Base-by-base conservation (phyloP, 2,113 vertebrate genomes). In the Syngnathoides biaculeatus region DNA sequence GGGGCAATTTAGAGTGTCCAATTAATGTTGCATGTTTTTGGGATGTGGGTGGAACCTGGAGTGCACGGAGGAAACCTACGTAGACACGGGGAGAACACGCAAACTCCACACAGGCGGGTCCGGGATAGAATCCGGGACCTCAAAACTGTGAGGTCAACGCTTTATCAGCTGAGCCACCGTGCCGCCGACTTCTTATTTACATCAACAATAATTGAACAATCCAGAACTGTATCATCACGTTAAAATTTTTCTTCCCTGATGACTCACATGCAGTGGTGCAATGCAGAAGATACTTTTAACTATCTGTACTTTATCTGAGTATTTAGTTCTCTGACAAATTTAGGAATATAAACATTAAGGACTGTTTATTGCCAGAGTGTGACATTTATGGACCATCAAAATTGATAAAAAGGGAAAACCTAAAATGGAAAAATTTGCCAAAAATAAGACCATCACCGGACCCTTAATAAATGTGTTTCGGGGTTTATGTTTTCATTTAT, bases 401-500 rank as follows among this genome's bases (percentile, higher is more conserved):
- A 60, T 40, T 22, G 58, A 13, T 20, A 22, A 11, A 11, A 55
- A 7, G 38, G 9, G 11, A 61, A 61, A 61, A 27, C 57, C 57
- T 40, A 5, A 60, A 61, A 20, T 12, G 20, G 40, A 40, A 40
- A 61, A 13, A 62, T 26, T 8, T 19, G 14, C 40, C 13, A 62
- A 62, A 62, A 52, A n/a, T 20, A 30, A 65, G 30, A 5, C 17
- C 19, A 39, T 40, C 20, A 22, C 38, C 38, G 13, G 20, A 14
- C 63, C 27, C 26, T 62, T 43, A 47, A 50, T 50, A 48, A 38
- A 52, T 14, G 5, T 38, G 19, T 38, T 35, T 65, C 17, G 12
- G 90, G 66, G 90, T 93, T 91, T 86, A 90, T 93, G 89, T 90
- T 92, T 92, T 88, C 92, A 94, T 94, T 93, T 94, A 94, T 66